Evolutionary conservation across 2,888 invertebrate species (phyloP).

Genomic region (Cancer borealis): DNA sequence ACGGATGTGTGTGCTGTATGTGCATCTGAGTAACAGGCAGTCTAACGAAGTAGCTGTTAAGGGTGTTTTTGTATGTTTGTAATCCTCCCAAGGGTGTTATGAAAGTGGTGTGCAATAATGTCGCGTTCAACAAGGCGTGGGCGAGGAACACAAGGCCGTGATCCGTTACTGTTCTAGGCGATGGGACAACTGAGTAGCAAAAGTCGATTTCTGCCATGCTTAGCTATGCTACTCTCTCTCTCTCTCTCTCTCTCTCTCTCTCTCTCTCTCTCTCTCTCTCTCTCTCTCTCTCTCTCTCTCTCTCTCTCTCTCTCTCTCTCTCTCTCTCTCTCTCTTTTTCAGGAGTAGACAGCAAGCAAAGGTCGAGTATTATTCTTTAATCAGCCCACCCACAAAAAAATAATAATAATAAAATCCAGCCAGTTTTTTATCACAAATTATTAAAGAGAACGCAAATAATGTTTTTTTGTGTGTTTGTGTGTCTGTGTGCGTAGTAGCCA

Average conservation of each 20-base stretch:
- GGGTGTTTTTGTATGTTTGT: background rate
- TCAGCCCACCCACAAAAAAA: no score
- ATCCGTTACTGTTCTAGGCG: background rate
- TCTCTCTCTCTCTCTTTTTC: no score
- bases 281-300: no score
- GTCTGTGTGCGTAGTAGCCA: background rate
- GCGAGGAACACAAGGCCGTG: background rate
- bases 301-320: no score
- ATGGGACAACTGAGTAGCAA: background rate
- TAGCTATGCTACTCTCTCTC: background rate
- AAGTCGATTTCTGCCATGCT: background rate
- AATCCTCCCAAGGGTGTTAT: background rate
- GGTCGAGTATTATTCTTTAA: no score
- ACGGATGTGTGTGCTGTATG: no score
- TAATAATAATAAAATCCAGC: no score
- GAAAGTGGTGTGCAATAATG: background rate
- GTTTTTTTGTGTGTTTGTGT: background rate
- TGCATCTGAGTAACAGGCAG: background rate
- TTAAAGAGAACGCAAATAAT: no score
- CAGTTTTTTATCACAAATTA: no score
- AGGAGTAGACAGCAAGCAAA: no score
- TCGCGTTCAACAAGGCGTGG: background rate
- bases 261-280: no score
- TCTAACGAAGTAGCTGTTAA: background rate
- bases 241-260: background rate